Evolutionary conservation across 2,113 vertebrate genomes (phyloP).

Genomic region (Charina bottae): DNA sequence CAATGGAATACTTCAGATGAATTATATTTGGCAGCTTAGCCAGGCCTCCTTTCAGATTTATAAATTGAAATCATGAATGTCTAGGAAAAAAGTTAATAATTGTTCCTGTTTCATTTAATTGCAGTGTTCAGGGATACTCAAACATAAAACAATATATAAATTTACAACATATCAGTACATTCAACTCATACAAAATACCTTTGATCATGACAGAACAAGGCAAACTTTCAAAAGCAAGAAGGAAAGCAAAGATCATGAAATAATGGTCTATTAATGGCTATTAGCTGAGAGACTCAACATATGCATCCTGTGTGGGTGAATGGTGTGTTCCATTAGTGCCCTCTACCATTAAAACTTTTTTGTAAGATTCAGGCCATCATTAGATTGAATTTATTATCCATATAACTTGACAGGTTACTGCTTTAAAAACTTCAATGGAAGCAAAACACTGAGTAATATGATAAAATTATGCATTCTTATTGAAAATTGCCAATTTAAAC

Average conservation of each 20-base stretch:
- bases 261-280: neutral
- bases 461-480: neutral
- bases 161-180: neutral
- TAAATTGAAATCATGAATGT: neutral
- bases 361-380: neutral
- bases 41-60: neutral
- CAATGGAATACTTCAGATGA: neutral
- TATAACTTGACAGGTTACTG: neutral
- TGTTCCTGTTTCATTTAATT: neutral
- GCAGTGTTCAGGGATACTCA: neutral
- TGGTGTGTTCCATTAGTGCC: neutral
- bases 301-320: neutral
- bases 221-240: neutral
- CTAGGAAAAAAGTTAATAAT: neutral
- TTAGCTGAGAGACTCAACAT: neutral
- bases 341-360: neutral
- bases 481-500: neutral
- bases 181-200: neutral
- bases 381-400: neutral
- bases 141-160: neutral
- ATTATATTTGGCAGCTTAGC: neutral
- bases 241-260: neutral
- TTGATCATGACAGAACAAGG: neutral
- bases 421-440: slow-evolving; percentile 6
- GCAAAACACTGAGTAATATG: neutral